Evolutionary conservation across 2,113 vertebrate genomes (phyloP).

Genomic region (Dipodomys merriami): DNA sequence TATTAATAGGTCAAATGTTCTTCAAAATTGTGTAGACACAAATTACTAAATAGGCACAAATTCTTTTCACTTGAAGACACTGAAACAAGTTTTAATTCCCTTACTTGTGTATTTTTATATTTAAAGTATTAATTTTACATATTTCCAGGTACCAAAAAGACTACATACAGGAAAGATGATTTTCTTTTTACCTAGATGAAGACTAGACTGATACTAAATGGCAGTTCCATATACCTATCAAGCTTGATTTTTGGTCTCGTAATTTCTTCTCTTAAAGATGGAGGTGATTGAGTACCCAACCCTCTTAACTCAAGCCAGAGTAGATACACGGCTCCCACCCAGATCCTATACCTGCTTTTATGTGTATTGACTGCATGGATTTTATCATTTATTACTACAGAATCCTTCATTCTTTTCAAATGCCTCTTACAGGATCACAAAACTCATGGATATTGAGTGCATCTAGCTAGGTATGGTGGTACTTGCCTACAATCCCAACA

Average conservation of each 20-base stretch:
- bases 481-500: too few relatives aligned
- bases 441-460: neutral
- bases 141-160: neutral
- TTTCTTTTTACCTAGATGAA: neutral
- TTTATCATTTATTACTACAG: neutral
- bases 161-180: neutral
- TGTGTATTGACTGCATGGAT: constrained; percentile 2
- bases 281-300: neutral
- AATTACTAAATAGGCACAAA: neutral
- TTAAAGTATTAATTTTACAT: neutral
- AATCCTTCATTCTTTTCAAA: neutral
- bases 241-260: neutral
- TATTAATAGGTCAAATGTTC: constrained; percentile 23
- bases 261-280: constrained; percentile 3
- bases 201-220: neutral
- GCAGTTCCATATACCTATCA: neutral
- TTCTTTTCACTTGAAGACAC: neutral
- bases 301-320: neutral
- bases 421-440: neutral
- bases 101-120: neutral
- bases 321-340: neutral
- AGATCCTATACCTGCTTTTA: neutral
- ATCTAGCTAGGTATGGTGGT: neutral
- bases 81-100: neutral
- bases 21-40: neutral